Percentiles rank a stretch among this genome's conserved stretches.
These are phyloP conservation scores for Saccopteryx leptura DNA, from an alignment of 2,113 vertebrate species.

Conservation along the genomic window DNA sequence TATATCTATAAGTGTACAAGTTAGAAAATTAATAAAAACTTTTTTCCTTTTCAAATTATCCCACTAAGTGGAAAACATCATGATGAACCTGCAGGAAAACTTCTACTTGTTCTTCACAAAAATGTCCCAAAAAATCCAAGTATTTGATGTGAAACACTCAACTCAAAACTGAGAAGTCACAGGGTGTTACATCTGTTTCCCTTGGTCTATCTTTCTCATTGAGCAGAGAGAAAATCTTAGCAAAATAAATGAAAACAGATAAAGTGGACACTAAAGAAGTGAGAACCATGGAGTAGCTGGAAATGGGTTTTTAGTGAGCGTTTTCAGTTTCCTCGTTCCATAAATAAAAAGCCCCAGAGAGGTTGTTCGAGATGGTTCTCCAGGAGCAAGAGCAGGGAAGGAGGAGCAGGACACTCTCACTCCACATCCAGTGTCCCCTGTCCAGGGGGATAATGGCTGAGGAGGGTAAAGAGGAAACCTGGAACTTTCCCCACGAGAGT, in stretches of 20 bases:
- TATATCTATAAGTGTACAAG: conserved; percentile 21
- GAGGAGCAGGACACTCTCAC: background rate
- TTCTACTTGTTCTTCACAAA: conserved; percentile 21
- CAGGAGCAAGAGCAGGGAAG: background rate
- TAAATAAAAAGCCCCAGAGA: background rate
- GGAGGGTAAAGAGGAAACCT: background rate
- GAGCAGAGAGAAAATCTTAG: background rate
- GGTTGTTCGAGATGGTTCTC: background rate
- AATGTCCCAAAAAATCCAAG: conserved; percentile 36
- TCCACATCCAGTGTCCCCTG: background rate
- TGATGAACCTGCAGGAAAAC: background rate
- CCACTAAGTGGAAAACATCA: background rate
- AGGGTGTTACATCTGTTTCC: background rate
- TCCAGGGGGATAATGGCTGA: background rate
- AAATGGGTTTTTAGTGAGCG: background rate
- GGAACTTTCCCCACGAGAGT: background rate
- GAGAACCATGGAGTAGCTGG: background rate
- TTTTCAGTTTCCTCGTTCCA: background rate
- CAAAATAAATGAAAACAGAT: background rate
- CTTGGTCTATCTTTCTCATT: background rate
- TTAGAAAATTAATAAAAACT: background rate
- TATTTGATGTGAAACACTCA: background rate
- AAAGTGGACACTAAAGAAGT: background rate
- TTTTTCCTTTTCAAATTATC: background rate
- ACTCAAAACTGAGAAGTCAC: background rate